Evolutionary conservation across 2,888 invertebrate genomes (phyloP).

Genomic region (Agrotis exclamationis): DNA sequence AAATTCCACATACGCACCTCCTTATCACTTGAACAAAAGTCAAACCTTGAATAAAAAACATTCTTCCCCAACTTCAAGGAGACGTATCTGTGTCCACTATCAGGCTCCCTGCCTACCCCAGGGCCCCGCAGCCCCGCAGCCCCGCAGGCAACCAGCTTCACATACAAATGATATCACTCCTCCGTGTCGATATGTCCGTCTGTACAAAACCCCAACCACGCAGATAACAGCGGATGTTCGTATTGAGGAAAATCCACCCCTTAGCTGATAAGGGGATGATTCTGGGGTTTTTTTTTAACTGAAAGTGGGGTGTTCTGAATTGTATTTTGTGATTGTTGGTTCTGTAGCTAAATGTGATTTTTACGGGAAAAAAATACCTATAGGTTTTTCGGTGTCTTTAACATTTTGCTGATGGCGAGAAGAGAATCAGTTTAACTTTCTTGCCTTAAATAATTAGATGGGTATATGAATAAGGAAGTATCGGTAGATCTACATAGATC

Average conservation of each 20-base stretch:
- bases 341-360: conserved; percentile 9
- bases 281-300: conserved; percentile 46
- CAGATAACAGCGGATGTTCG: conserved; percentile 51
- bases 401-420: neutral
- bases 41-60: conserved; percentile 30
- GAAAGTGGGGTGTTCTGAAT: conserved; percentile 13
- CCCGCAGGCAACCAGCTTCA: conserved; percentile 13
- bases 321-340: conserved; percentile 2
- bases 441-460: too few relatives aligned
- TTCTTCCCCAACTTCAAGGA: conserved; percentile 28
- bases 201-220: conserved; percentile 41
- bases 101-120: conserved; percentile 25
- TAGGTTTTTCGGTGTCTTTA: too few relatives aligned
- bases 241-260: conserved; percentile 59
- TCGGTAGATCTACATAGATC: too few relatives aligned
- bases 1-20: conserved; percentile 13
- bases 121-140: neutral
- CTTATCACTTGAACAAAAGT: conserved; percentile 44
- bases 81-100: conserved; percentile 37
- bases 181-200: conserved; percentile 57
- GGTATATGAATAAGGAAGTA: too few relatives aligned
- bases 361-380: neutral
- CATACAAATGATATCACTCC: conserved; percentile 57
- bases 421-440: too few relatives aligned
- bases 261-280: conserved; percentile 51